Evolutionary conservation across 2,113 vertebrate species (phyloP), one percentile per base, ranked within the genome.

Genomic region (Psophia crepitans): DNA sequence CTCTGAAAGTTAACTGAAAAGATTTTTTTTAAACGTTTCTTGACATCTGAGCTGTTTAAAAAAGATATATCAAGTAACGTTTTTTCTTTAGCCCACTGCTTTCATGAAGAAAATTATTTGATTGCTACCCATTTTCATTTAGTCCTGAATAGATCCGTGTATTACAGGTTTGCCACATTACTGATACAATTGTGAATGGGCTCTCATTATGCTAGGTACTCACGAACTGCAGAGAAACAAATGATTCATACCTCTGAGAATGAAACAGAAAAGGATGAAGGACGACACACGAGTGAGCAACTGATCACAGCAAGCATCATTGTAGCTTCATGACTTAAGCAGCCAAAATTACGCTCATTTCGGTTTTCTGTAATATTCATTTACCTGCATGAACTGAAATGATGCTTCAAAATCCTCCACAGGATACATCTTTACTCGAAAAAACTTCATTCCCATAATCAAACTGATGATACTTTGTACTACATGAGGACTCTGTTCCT

Each of bases 401-500:
- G 99, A 99, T 60, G 99, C 99, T 98, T 99, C 99, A 97, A 99
- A 99, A 93, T 99, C 99, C 97, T 99, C 99, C 90, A 99, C 99
- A 0, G 99, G 99, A 96, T 99, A 99, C 99, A 99, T 99, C 97
- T 99, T 99, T 41, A 99, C 99, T 95, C 99, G 98, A 95, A 99
- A 99, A 98, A 99, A 99, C 94, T 99, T 99, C 99, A 99, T 99
- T 89, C 99, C 99, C 99, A 99, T 99, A 97, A 99, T 99, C 90
- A 99, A 98, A 96, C 98, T 99, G 98, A 99, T 99, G 97, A 99
- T 98, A 84, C 99, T 99, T 96, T 99, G 99, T 57, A 99, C 98
- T 75, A 99, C 98, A 11, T 99, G 99, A 75, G 99, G 99, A 94
- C 99, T 99, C 96, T 99, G 99, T 84, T 99, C 99, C 94, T 99